A percentile compares a stretch with the other conserved stretches of the same genome.
Evolutionary conservation across 1,140 invertebrate species (phyloP).

Genomic region (Mamestra configurata): DNA sequence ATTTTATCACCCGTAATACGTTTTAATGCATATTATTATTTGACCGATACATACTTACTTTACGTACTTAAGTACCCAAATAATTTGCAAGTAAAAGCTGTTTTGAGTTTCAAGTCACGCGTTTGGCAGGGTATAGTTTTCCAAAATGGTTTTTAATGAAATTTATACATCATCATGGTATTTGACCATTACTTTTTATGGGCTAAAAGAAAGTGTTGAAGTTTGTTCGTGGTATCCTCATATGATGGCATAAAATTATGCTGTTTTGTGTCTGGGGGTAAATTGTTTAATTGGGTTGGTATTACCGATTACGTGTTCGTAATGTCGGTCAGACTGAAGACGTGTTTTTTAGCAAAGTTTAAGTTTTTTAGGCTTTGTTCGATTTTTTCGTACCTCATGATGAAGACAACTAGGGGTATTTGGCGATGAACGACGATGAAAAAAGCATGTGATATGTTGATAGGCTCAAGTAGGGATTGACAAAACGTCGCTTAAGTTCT

Average conservation of each 20-base stretch:
- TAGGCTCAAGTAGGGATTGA: too few species aligned
- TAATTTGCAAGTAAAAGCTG: slow-evolving; percentile 33
- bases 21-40: slow-evolving; percentile 32
- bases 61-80: slow-evolving; percentile 9
- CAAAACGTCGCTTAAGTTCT: too few species aligned
- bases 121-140: background rate
- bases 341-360: too few species aligned
- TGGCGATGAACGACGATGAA: too few species aligned
- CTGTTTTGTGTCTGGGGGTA: background rate
- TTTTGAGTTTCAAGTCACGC: slow-evolving; percentile 43
- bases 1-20: slow-evolving; percentile 38
- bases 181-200: slow-evolving; percentile 45
- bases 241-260: background rate
- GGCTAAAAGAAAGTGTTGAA: slow-evolving; percentile 24
- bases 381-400: too few species aligned
- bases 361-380: too few species aligned
- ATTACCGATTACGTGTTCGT: background rate
- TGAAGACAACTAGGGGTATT: too few species aligned
- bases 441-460: too few species aligned
- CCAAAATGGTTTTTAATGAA: slow-evolving; percentile 50
- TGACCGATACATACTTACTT: slow-evolving; percentile 4
- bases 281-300: background rate
- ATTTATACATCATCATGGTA: slow-evolving; percentile 42
- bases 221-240: background rate
- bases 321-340: background rate